Evolutionary conservation across 2,888 invertebrate genomes (phyloP), one percentile per base, ranked within the genome.

Genomic region (Ennomos fuscantarius): DNA sequence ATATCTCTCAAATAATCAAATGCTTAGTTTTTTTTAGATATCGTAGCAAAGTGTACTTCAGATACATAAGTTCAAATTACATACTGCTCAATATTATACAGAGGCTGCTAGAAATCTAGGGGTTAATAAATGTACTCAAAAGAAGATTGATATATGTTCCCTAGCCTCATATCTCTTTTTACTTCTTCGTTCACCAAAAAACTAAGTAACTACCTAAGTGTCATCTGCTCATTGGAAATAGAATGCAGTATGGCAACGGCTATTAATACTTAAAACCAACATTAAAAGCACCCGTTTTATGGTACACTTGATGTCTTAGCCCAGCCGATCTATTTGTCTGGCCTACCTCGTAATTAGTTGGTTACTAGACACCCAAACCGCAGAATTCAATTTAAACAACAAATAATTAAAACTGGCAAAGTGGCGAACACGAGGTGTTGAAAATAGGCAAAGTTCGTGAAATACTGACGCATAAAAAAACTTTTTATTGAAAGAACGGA

Each of bases 371-470:
- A n/a, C 40, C 12, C 37, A 48, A 43, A 49, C 41, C 45, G 48
- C 60, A 55, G 60, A 67, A 75, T 68, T 70, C 69, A 76, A 76
- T 76, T 76, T 70, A 69, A 61, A 61, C 56, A 59, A 55, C 52
- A 51, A 53, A 55, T 50, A 50, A 48, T 42, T 51, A 42, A 62
- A 60, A 63, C 55, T 44, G 49, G 49, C 45, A 13, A 57, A 31
- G 12, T 43, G 39, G 31, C 24, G 31, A 24, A 64, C 65, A 59
- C 60, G 56, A 65, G 65, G 60, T 61, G 64, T 67, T 65, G 69
- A 68, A 74, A 76, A 74, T 76, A 68, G 68, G 67, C 65, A 65
- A 74, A 74, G 76, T 77, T 73, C 60, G 50, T 43, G 43, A 45
- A 54, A 65, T 62, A 68, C 57, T 67, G 66, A 66, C 67, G 63